Conservation (phyloP, 2,797 vertebrate species). For the Fratercula arctica region DNA sequence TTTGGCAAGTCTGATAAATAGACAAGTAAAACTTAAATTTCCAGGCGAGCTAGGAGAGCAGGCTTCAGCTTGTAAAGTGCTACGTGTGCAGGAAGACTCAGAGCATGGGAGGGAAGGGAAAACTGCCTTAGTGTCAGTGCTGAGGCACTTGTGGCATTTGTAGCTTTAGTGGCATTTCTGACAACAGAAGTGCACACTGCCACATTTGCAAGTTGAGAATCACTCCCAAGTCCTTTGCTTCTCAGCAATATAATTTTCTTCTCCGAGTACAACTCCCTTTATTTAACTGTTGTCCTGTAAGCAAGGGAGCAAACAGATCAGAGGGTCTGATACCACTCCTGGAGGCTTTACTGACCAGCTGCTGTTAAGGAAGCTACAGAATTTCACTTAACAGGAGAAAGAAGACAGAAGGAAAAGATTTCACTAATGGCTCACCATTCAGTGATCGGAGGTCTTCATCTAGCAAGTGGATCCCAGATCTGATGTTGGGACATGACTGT, state of each 20-base stretch:
- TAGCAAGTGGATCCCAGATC: slow-evolving; percentile 44
- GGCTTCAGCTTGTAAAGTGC: neutral
- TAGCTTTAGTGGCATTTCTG: neutral
- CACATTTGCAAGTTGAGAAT: neutral
- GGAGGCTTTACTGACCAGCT: neutral
- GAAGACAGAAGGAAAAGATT: neutral
- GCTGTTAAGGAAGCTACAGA: neutral
- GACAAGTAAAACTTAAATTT: neutral
- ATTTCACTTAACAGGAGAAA: neutral
- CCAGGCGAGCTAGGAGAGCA: neutral
- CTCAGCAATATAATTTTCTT: neutral
- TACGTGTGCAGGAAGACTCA: neutral
- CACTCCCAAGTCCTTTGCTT: neutral
- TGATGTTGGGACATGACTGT: slow-evolving; percentile 74
- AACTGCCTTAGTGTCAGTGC: neutral
- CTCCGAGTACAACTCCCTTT: neutral
- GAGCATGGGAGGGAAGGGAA: neutral
- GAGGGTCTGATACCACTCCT: neutral
- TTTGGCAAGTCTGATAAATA: neutral
- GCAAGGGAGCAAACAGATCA: neutral
- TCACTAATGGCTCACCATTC: slow-evolving; percentile 60
- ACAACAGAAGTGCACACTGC: neutral
- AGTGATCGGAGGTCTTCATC: slow-evolving; percentile 51
- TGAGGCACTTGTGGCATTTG: neutral
- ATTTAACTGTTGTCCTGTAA: neutral